Evolutionary conservation across 2,113 vertebrate species (phyloP).

Genomic region (Grantiella picta): DNA sequence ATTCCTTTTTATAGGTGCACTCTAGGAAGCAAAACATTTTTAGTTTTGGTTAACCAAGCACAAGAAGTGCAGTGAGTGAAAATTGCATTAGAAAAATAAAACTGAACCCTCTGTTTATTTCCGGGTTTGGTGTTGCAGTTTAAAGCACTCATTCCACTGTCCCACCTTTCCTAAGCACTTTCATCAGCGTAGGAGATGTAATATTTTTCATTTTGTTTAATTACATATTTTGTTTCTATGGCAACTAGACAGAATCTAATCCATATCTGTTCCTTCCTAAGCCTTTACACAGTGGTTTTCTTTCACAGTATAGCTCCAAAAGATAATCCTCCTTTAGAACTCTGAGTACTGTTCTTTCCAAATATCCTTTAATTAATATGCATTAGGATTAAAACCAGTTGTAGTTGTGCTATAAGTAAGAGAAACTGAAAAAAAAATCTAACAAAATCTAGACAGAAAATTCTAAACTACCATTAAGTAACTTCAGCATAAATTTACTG

Average conservation of each 20-base stretch:
- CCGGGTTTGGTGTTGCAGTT: background rate
- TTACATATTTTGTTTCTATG: slow-evolving; percentile 71
- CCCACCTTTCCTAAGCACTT: slow-evolving; percentile 22
- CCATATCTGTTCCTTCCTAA: slow-evolving; percentile 60
- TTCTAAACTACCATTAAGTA: background rate
- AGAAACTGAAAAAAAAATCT: background rate
- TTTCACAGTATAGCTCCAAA: slow-evolving; percentile 57
- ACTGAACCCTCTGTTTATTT: background rate
- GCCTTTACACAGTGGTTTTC: slow-evolving; percentile 57
- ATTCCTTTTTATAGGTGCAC: background rate
- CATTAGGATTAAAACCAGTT: slow-evolving; percentile 67
- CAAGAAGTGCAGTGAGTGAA: background rate
- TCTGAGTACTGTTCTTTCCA: slow-evolving; percentile 25
- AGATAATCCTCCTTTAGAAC: slow-evolving; percentile 72
- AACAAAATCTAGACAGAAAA: slow-evolving; percentile 6
- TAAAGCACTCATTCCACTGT: background rate
- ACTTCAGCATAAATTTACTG: slow-evolving; percentile 63
- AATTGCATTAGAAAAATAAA: background rate
- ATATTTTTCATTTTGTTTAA: slow-evolving; percentile 65
- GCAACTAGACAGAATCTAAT: slow-evolving; percentile 62
- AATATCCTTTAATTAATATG: slow-evolving; percentile 67
- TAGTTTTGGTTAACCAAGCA: background rate
- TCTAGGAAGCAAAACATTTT: background rate
- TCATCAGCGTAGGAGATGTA: slow-evolving; percentile 20
- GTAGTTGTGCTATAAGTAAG: slow-evolving; percentile 1